Conservation (phyloP, 2,888 invertebrate species). For the Psylliodes chrysocephalus region DNA sequence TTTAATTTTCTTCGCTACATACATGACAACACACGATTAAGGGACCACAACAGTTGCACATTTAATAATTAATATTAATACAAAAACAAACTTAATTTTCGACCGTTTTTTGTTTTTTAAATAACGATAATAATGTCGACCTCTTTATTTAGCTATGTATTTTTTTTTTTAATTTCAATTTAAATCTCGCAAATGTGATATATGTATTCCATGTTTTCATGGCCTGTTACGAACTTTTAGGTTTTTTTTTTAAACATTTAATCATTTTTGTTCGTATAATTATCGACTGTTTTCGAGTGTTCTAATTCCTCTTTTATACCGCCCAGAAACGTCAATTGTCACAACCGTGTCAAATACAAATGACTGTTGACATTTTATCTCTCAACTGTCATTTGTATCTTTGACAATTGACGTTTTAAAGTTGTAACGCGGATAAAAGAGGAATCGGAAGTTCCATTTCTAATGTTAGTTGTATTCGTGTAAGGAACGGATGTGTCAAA, state of each 20-base stretch:
- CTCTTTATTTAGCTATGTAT: constrained; percentile 12
- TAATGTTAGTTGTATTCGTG: too few relatives aligned
- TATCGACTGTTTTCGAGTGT: too few relatives aligned
- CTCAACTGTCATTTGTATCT: too few relatives aligned
- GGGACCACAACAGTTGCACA: constrained; percentile 44
- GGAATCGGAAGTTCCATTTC: too few relatives aligned
- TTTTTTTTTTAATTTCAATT: constrained; percentile 12
- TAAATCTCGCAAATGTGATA: constrained; percentile 43
- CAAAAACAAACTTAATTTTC: too few relatives aligned
- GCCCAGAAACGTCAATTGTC: too few relatives aligned
- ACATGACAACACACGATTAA: constrained; percentile 10
- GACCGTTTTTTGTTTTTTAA: neutral
- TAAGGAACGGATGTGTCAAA: too few relatives aligned
- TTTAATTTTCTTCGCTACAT: constrained; percentile 31
- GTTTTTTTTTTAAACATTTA: constrained; percentile 28
- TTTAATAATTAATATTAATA: neutral
- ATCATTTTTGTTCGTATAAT: constrained; percentile 30
- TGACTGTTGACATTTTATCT: too few relatives aligned
- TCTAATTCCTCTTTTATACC: too few relatives aligned
- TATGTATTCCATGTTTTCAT: constrained; percentile 41
- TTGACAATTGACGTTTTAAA: too few relatives aligned
- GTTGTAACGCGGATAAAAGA: too few relatives aligned
- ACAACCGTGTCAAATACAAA: too few relatives aligned
- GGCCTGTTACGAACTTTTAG: constrained; percentile 39
- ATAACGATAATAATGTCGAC: neutral